Conservation (phyloP, 1,140 invertebrate species). For the Cherax destructor region DNA sequence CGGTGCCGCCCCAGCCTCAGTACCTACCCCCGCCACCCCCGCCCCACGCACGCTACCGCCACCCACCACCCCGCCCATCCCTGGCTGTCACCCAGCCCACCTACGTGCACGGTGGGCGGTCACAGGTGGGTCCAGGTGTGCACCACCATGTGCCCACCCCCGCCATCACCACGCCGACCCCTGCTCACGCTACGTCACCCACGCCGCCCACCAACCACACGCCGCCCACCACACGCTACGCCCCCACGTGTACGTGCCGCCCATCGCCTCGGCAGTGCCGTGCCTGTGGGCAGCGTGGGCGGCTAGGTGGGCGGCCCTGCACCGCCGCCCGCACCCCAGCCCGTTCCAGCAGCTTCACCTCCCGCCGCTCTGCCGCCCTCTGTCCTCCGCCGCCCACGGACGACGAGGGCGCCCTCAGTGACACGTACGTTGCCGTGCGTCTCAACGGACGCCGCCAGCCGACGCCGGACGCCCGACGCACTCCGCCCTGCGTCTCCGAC, state of each 20-base stretch:
- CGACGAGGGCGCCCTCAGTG: slow-evolving; percentile 63
- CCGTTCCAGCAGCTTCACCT: slow-evolving; percentile 55
- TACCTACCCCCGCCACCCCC: slow-evolving; percentile 57
- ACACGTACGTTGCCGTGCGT: slow-evolving; percentile 58
- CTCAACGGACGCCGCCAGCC: slow-evolving; percentile 10
- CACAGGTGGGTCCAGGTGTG: slow-evolving; percentile 25
- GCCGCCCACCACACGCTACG: slow-evolving; percentile 26
- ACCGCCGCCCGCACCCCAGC: slow-evolving; percentile 19
- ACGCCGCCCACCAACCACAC: slow-evolving; percentile 30
- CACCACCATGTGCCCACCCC: not conserved
- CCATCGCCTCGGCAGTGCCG: slow-evolving; percentile 36
- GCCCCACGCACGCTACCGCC: slow-evolving; percentile 33
- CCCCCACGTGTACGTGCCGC: slow-evolving; percentile 42
- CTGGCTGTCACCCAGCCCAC: slow-evolving; percentile 41
- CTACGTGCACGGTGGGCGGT: slow-evolving; percentile 42
- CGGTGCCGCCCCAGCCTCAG: slow-evolving; percentile 54
- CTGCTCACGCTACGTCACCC: slow-evolving; percentile 25
- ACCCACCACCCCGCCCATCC: slow-evolving; percentile 33
- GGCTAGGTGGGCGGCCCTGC: slow-evolving; percentile 3
- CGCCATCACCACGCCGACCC: slow-evolving; percentile 37
- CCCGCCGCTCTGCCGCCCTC: slow-evolving; percentile 12
- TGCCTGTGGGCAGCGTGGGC: slow-evolving; percentile 48
- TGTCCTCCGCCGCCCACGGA: slow-evolving; percentile 21
- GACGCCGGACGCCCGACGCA: not conserved
- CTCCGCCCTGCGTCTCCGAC: not conserved